Conservation (phyloP, 35 echinoderm and acorn worm species). For the Hemicentrotus pulcherrimus region DNA sequence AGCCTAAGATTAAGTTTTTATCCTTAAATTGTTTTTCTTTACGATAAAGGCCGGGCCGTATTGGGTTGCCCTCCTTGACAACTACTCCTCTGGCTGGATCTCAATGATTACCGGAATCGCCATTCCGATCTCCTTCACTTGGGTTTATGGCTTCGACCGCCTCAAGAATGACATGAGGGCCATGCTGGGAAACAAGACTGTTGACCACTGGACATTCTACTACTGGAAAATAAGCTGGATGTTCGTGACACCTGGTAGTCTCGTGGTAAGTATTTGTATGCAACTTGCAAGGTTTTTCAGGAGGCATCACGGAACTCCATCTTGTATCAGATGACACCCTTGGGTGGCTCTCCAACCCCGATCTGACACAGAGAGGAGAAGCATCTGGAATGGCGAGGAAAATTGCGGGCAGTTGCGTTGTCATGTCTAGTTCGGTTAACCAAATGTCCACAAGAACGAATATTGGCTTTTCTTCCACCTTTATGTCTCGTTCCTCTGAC, state of each 20-base stretch:
- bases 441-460: too few species aligned
- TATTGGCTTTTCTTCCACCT: too few species aligned
- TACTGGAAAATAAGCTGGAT: slow-evolving; percentile 49
- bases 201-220: slow-evolving; percentile 57
- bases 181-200: slow-evolving; percentile 57
- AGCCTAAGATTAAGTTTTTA: not conserved
- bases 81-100: not conserved
- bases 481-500: too few species aligned
- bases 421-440: too few species aligned
- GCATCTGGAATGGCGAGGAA: too few species aligned
- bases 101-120: slow-evolving; percentile 29
- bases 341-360: too few species aligned
- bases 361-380: too few species aligned
- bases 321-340: too few species aligned
- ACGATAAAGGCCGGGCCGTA: not conserved
- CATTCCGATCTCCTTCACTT: slow-evolving; percentile 50
- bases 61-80: not conserved
- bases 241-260: not conserved
- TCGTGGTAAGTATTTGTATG: not conserved
- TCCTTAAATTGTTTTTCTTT: not conserved
- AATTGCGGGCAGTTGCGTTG: too few species aligned
- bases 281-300: too few species aligned
- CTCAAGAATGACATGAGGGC: slow-evolving; percentile 68
- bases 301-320: too few species aligned
- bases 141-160: slow-evolving; percentile 63